These are phyloP conservation scores for Aphodius granarius DNA, from an alignment of 2,888 invertebrate species.

Conservation along the genomic window DNA sequence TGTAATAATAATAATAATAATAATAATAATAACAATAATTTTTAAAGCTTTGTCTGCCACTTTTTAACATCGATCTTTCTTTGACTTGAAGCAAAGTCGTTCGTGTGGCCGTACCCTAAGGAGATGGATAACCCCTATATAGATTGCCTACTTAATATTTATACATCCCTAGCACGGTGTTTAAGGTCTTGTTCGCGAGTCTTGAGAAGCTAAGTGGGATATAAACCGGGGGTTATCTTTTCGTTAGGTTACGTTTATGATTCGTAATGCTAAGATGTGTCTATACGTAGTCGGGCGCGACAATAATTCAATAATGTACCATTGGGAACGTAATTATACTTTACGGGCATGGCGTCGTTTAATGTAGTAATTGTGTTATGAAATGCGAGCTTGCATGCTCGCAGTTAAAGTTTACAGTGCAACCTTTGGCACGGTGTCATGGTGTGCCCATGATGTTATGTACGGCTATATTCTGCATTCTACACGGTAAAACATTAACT, in stretches of 20 bases:
- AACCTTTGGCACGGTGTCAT: background rate
- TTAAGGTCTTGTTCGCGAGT: conserved; percentile 40
- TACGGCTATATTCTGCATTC: background rate
- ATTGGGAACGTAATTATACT: conserved; percentile 34
- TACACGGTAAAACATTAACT: conserved; percentile 3
- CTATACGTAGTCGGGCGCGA: conserved; percentile 27
- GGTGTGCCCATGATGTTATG: background rate
- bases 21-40: background rate
- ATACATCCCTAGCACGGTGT: conserved; percentile 44
- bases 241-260: conserved; percentile 42
- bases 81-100: no score
- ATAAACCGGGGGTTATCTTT: conserved; percentile 39
- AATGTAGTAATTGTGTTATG: conserved; percentile 32
- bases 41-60: no score
- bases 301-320: conserved; percentile 37
- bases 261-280: conserved; percentile 35
- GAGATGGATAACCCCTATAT: background rate
- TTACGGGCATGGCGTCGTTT: conserved; percentile 32
- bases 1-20: background rate
- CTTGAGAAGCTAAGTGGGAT: conserved; percentile 35
- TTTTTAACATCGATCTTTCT: no score
- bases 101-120: no score
- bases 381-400: background rate
- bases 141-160: conserved; percentile 43
- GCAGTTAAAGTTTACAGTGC: conserved; percentile 8